Evolutionary conservation across 2,113 vertebrate species (phyloP), one percentile per base, ranked within the genome.

Genomic region (Eublepharis macularius): DNA sequence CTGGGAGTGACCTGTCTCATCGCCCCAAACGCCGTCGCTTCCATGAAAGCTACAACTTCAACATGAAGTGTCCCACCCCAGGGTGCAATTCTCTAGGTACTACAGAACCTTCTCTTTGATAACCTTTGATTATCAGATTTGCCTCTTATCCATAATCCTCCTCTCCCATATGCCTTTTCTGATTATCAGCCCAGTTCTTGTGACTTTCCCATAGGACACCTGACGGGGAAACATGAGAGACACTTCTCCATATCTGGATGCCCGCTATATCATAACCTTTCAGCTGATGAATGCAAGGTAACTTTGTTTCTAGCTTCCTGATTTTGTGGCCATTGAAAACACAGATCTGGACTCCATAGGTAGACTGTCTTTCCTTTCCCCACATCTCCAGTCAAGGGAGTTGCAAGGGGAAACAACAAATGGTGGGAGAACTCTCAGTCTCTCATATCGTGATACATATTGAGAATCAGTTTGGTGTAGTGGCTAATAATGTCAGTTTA

Each of bases 31-130:
- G 99, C 8, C 98, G 98, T 21, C 98, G 98, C 85, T 99, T 99
- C 94, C 99, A 99, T 1, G 99, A 99, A 92, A 99, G 98, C 91
- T 99, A 99, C 96, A 99, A 99, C 93, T 99, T 99, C 92, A 99
- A 99, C 93, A 99, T 99, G 98, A 99, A 99, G 87, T 99, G 99
- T 88, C 99, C 99, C 32, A 99, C 98, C 0, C 98, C 98, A 0
- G 99, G 99, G 34, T 99, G 99, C 93, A 99, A 99, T 94, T 99
- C 99, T 14, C 95, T 99, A 57, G 99, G 98, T 99, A 93, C 94
- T 16, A 51, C 39, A 51, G 2, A 66, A 63, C 81, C 68, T 60
- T 0, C 75, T 43, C 87, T 70, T 7, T 45, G 36, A 2, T 1
- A 17, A 73, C 43, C 5, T 29, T 1, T 16, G 6, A 51, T 39